Evolutionary conservation across 2,797 vertebrate species (phyloP).

Genomic region (Sebastes taczanowskii): DNA sequence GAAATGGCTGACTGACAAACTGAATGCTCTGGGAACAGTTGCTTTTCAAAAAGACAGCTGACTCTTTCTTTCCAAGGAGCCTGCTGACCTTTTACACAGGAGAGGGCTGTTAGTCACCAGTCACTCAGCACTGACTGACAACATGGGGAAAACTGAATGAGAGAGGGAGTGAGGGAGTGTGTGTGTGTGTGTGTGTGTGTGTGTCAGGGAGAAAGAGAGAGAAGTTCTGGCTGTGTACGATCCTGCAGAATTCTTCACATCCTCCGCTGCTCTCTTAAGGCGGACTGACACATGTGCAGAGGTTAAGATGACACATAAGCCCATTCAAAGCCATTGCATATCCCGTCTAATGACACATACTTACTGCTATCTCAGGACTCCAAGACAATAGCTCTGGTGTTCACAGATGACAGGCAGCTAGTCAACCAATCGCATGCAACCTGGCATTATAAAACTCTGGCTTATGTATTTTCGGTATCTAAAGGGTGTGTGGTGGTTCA

Average conservation of each 20-base stretch:
- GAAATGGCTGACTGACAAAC: constrained; percentile 55
- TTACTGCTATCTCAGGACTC: constrained; percentile 44
- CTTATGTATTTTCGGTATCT: constrained; percentile 63
- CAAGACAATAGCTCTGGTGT: constrained; percentile 36
- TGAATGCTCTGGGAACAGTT: constrained; percentile 70
- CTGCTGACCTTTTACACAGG: constrained; percentile 70
- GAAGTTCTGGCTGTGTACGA: constrained; percentile 24
- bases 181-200: not conserved
- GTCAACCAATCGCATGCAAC: constrained; percentile 46
- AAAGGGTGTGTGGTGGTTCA: constrained; percentile 66
- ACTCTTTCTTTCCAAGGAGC: constrained; percentile 69
- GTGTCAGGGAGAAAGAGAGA: not conserved
- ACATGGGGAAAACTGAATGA: constrained; percentile 66
- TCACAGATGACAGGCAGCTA: constrained; percentile 48
- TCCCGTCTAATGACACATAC: constrained; percentile 55
- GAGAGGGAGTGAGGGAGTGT: constrained; percentile 20
- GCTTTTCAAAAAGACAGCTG: constrained; percentile 76
- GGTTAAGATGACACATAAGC: constrained; percentile 69
- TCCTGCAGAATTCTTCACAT: constrained; percentile 47
- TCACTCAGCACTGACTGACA: constrained; percentile 78
- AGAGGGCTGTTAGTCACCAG: constrained; percentile 74
- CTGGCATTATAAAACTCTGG: constrained; percentile 38
- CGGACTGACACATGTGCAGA: constrained; percentile 54
- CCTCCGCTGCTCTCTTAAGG: constrained; percentile 54
- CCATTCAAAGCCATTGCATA: constrained; percentile 62